These are phyloP conservation scores for Tonatia bakeri DNA, from an alignment of 2,113 vertebrate genomes.

Conservation along the genomic window DNA sequence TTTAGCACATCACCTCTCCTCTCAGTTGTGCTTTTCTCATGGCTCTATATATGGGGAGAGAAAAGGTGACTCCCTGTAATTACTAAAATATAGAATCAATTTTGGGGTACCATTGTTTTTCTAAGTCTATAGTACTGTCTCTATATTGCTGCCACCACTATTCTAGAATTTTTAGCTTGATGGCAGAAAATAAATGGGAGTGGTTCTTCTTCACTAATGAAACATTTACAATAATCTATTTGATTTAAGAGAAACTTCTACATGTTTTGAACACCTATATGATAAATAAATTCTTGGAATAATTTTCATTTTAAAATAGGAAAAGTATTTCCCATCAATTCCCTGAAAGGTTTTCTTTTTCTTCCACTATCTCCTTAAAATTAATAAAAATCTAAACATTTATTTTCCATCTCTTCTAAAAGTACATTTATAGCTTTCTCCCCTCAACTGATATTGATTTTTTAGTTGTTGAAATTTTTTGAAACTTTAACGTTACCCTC, in stretches of 20 bases:
- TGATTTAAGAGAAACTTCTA: not conserved
- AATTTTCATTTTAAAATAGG: constrained; percentile 28
- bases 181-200: not conserved
- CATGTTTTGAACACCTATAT: not conserved
- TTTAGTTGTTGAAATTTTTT: constrained; percentile 41
- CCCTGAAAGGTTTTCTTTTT: not conserved
- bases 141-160: not conserved
- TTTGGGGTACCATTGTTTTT: not conserved
- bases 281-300: not conserved
- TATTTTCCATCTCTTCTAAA: constrained; percentile 22
- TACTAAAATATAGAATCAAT: not conserved
- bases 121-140: not conserved
- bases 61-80: not conserved
- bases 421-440: not conserved
- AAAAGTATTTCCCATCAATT: constrained; percentile 29
- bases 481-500: constrained; percentile 40
- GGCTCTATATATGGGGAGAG: not conserved
- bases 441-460: constrained; percentile 39
- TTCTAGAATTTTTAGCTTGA: not conserved
- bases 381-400: constrained; percentile 35
- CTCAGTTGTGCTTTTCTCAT: not conserved
- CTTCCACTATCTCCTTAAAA: constrained; percentile 24
- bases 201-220: not conserved
- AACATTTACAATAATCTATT: constrained; percentile 3
- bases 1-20: not conserved